Conservation (phyloP, 2,888 invertebrate genomes). For the Rugalucina vietnamica region DNA sequence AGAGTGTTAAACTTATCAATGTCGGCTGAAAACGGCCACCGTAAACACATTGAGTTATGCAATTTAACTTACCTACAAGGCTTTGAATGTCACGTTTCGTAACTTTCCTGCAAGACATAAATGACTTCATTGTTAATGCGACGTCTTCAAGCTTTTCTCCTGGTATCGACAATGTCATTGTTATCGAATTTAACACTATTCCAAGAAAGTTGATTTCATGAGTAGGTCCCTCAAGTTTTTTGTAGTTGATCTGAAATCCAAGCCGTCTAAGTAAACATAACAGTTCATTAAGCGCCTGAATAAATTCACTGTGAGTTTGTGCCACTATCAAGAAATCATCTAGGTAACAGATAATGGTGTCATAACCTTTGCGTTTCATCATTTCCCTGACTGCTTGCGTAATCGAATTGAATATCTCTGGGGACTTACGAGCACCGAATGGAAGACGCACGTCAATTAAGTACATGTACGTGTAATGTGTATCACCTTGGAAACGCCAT, state of each 20-base stretch:
- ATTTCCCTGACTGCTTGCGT: slow-evolving; percentile 31
- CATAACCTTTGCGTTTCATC: slow-evolving; percentile 20
- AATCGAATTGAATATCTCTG: slow-evolving; percentile 7
- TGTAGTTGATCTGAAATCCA: slow-evolving; percentile 32
- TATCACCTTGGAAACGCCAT: slow-evolving; percentile 19
- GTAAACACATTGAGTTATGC: slow-evolving; percentile 9
- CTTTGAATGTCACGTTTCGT: slow-evolving; percentile 7
- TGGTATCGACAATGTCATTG: slow-evolving; percentile 18
- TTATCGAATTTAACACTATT: neutral
- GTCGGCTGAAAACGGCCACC: slow-evolving; percentile 12
- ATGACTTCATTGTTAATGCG: neutral
- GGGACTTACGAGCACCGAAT: neutral
- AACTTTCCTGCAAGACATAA: neutral
- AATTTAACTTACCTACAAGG: no score
- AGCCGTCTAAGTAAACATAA: neutral
- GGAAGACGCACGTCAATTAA: slow-evolving; percentile 10
- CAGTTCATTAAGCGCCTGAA: neutral
- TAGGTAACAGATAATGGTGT: slow-evolving; percentile 10
- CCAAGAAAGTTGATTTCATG: slow-evolving; percentile 13
- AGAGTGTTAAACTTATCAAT: neutral
- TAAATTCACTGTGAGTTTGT: slow-evolving; percentile 18
- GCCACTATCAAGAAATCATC: slow-evolving; percentile 35
- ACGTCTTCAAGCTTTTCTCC: neutral
- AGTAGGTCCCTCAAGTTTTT: slow-evolving; percentile 12
- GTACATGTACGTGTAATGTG: slow-evolving; percentile 24